phyloP scores from a whole-genome alignment of 1,140 invertebrate genomes.

The Mya arenaria region DNA sequence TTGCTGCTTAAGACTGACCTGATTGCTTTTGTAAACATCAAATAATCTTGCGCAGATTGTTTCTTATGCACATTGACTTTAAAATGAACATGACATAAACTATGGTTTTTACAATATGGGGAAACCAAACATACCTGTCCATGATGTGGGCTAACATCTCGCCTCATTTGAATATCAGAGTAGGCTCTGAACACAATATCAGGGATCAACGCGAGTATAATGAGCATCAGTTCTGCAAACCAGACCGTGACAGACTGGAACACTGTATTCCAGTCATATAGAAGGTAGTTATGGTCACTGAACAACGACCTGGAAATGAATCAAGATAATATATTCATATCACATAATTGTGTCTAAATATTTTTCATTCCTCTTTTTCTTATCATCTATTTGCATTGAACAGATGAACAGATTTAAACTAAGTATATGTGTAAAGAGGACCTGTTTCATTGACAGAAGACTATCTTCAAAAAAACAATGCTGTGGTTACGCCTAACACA shows the following conservation, averaged over 20 bases:
- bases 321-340: no score
- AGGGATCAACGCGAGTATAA: constrained; percentile 84
- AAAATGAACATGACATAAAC: not conserved
- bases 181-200: constrained; percentile 79
- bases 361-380: no score
- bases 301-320: constrained; percentile 37
- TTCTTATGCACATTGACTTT: not conserved
- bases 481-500: no score
- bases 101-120: not conserved
- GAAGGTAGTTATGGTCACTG: constrained; percentile 27
- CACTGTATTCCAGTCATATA: constrained; percentile 31
- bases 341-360: no score
- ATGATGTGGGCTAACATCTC: not conserved
- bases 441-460: no score
- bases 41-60: not conserved
- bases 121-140: constrained; percentile 24
- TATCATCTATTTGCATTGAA: no score
- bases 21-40: not conserved
- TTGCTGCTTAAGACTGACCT: not conserved
- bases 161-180: constrained; percentile 49
- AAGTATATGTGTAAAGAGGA: no score
- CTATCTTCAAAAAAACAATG: no score
- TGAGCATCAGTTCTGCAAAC: constrained; percentile 83
- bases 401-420: no score
- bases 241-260: constrained; percentile 81